phyloP scores from a whole-genome alignment of 2,113 vertebrate species.

The Nanger granti region DNA sequence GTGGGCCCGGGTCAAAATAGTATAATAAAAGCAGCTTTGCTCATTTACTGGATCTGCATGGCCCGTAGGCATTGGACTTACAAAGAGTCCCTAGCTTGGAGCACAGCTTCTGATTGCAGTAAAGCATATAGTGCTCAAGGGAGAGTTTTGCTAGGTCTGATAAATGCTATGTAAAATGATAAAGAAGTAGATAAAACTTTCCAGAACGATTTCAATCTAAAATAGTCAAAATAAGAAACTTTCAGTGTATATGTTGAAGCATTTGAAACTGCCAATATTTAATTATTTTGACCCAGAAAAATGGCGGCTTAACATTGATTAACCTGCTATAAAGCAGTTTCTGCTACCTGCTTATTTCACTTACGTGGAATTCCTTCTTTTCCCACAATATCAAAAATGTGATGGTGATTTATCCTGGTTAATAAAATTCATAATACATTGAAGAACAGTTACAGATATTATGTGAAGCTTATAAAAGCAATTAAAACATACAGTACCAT shows the following conservation, averaged over 20 bases:
- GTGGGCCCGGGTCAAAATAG: background rate
- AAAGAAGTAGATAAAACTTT: background rate
- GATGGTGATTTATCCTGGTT: background rate
- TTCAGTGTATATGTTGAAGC: background rate
- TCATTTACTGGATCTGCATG: background rate
- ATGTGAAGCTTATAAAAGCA: constrained; percentile 23
- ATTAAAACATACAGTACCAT: constrained; percentile 11
- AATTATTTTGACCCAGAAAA: background rate
- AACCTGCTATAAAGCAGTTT: background rate
- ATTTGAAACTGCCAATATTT: constrained; percentile 13
- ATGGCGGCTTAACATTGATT: background rate
- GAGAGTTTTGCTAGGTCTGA: background rate
- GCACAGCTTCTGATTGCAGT: background rate
- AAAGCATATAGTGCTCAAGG: background rate
- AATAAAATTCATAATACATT: constrained; percentile 8
- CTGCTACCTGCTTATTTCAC: background rate
- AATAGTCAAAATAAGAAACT: constrained; percentile 28
- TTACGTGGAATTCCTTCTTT: background rate
- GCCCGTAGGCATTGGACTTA: background rate
- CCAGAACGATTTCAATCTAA: background rate
- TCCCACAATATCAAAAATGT: background rate
- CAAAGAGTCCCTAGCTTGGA: background rate
- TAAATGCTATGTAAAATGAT: constrained; percentile 5
- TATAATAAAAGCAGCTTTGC: background rate
- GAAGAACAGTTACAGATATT: constrained; percentile 11